Evolutionary conservation across 2,113 vertebrate genomes (phyloP).

Genomic region (Sebastes schlegelii): DNA sequence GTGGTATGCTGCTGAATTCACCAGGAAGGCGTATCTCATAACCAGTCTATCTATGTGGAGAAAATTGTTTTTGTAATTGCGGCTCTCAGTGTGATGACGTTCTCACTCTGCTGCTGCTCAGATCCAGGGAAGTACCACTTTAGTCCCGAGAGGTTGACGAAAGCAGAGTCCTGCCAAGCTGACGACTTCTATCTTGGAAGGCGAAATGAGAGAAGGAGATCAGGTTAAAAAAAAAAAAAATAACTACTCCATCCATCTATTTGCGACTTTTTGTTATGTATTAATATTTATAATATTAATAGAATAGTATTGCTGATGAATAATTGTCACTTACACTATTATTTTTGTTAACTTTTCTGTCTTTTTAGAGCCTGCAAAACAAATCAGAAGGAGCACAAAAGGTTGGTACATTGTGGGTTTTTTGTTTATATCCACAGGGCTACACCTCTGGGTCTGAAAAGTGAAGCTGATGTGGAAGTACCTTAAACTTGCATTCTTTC

Average conservation of each 20-base stretch:
- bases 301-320: neutral
- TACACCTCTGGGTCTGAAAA: no score
- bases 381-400: slow-evolving; percentile 80
- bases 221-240: slow-evolving; percentile 83
- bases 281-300: neutral
- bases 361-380: slow-evolving; percentile 88
- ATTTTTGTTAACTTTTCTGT: slow-evolving; percentile 7
- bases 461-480: no score
- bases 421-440: neutral
- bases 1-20: slow-evolving; percentile 23
- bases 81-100: slow-evolving; percentile 15
- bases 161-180: slow-evolving; percentile 82
- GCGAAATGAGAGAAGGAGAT: slow-evolving; percentile 88
- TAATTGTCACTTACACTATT: neutral
- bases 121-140: slow-evolving; percentile 88
- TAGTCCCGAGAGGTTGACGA: slow-evolving; percentile 92
- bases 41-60: slow-evolving; percentile 9
- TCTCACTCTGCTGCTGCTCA: slow-evolving; percentile 37
- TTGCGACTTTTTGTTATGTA: neutral
- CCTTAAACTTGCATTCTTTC: no score
- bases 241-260: neutral
- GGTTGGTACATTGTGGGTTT: slow-evolving; percentile 65
- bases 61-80: slow-evolving; percentile 41
- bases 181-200: slow-evolving; percentile 75
- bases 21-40: neutral